Conservation (phyloP, 2,113 vertebrate species). For the Dromiciops gliroides region DNA sequence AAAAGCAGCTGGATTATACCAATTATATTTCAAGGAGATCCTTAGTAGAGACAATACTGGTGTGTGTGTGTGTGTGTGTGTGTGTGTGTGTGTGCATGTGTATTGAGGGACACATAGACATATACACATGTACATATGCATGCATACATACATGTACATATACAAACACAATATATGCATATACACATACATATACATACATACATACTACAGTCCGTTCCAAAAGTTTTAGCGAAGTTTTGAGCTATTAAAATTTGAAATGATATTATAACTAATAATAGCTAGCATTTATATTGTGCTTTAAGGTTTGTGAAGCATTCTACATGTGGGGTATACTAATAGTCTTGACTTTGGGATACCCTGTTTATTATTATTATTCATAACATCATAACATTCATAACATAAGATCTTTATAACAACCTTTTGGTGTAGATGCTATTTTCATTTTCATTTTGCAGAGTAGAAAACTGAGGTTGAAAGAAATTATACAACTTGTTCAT, state of each 20-base stretch:
- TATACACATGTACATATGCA: neutral
- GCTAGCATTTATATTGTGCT: neutral
- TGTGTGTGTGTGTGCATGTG: too few species aligned
- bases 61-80: too few species aligned
- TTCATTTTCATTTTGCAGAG: neutral
- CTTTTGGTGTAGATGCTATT: neutral
- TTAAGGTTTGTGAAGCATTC: neutral
- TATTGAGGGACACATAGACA: neutral
- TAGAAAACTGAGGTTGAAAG: neutral
- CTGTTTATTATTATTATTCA: neutral
- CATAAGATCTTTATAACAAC: neutral
- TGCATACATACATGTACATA: neutral
- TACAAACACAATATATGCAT: too few species aligned
- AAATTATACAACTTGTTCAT: neutral
- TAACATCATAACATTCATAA: too few species aligned
- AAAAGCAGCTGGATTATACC: neutral
- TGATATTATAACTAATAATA: neutral
- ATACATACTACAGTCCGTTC: neutral
- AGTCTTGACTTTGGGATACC: too few species aligned
- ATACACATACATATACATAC: neutral
- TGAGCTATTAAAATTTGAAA: neutral
- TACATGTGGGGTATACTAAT: neutral
- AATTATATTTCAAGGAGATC: neutral
- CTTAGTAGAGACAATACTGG: neutral
- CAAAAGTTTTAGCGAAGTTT: neutral